phyloP scores from a whole-genome alignment of 1,140 invertebrate genomes.

The Protaetia brevitarsis region DNA sequence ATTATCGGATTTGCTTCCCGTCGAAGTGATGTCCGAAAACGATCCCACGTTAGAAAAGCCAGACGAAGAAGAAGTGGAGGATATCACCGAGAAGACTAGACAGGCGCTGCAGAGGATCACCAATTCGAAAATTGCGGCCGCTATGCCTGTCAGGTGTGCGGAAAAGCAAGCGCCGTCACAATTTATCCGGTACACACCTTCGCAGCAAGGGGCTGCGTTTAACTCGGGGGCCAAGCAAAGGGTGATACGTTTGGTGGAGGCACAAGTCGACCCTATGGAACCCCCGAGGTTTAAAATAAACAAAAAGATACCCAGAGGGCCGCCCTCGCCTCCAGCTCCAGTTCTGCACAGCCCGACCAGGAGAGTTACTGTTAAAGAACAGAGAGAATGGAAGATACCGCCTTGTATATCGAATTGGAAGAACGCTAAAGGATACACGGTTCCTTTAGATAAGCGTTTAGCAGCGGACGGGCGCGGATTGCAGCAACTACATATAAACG shows the following conservation, averaged over 20 bases:
- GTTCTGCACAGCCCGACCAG: constrained; percentile 97
- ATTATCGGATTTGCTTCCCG: constrained; percentile 86
- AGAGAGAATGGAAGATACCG: constrained; percentile 99
- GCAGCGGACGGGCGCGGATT: constrained; percentile 97
- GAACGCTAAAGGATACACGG: constrained; percentile 97
- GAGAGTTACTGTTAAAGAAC: constrained; percentile 97
- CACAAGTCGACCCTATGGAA: constrained; percentile 96
- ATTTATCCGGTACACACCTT: constrained; percentile 82
- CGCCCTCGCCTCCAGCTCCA: constrained; percentile 93
- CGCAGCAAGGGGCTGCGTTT: constrained; percentile 91
- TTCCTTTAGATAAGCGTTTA: constrained; percentile 96
- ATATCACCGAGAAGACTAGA: constrained; percentile 83
- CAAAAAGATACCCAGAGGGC: constrained; percentile 94
- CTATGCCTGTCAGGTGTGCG: constrained; percentile 88
- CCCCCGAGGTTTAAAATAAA: constrained; percentile 97
- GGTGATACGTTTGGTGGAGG: constrained; percentile 95
- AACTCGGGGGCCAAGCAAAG: constrained; percentile 99
- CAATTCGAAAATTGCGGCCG: constrained; percentile 86
- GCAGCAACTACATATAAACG: constrained; percentile 97
- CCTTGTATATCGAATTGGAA: constrained; percentile 99
- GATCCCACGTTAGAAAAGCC: constrained; percentile 87
- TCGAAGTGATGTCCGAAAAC: constrained; percentile 89
- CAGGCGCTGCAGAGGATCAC: constrained; percentile 83
- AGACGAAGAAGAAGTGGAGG: constrained; percentile 77
- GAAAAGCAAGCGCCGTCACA: constrained; percentile 65